phyloP scores from a whole-genome alignment of 2,888 invertebrate species.

The Ormyrus pomaceus region DNA sequence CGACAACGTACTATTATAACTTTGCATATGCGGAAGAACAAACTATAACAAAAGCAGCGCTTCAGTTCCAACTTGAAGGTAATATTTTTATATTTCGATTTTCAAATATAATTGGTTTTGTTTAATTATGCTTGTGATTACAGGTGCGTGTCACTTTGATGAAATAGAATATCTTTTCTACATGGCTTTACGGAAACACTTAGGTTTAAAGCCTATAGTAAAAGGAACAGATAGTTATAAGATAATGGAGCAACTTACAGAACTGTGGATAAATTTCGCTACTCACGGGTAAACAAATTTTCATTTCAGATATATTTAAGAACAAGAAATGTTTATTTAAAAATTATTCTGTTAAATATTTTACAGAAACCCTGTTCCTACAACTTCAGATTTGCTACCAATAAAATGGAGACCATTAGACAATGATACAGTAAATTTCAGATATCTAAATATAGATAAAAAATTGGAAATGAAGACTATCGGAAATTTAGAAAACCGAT shows the following conservation, averaged over 20 bases:
- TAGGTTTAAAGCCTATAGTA: conserved; percentile 48
- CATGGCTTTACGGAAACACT: conserved; percentile 46
- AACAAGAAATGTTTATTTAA: background rate
- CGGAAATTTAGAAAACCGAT: too few relatives aligned
- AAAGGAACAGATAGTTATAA: conserved; percentile 55
- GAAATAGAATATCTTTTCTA: conserved; percentile 66
- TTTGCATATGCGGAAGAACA: conserved; percentile 62
- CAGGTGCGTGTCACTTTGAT: conserved; percentile 62
- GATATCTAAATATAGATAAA: too few relatives aligned
- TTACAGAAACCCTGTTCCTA: conserved; percentile 68
- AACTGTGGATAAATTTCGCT: conserved; percentile 72
- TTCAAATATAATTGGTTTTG: background rate
- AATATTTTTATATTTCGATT: background rate
- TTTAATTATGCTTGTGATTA: conserved; percentile 6
- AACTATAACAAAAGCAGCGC: conserved; percentile 54
- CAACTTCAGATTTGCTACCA: conserved; percentile 59
- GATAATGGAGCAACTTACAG: conserved; percentile 63
- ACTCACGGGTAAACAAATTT: conserved; percentile 66
- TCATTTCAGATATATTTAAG: too few relatives aligned
- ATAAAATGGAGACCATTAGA: conserved; percentile 65
- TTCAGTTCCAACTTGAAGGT: background rate
- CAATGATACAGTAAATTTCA: background rate
- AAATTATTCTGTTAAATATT: conserved; percentile 13
- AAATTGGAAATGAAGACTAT: too few relatives aligned
- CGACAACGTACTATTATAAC: conserved; percentile 65